These are phyloP conservation scores for Oryzias melastigma DNA, from an alignment of 2,113 vertebrate species.

Conservation along the genomic window DNA sequence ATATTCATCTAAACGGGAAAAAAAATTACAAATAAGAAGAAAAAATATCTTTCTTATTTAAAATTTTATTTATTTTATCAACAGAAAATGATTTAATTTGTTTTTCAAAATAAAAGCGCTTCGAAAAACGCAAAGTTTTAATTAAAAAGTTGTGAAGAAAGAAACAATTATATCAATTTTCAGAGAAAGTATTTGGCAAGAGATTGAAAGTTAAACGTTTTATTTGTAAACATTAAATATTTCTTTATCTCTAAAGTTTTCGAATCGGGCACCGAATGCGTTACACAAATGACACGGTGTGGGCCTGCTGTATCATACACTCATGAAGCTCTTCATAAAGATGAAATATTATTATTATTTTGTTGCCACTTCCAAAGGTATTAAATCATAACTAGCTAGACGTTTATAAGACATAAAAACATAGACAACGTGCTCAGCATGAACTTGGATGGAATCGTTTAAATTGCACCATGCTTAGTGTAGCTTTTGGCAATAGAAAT, in stretches of 20 bases:
- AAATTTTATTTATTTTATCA: neutral
- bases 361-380: conserved; percentile 65
- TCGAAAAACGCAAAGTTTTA: too few species aligned
- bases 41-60: neutral
- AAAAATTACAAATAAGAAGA: too few species aligned
- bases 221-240: conserved; percentile 99
- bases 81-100: too few species aligned
- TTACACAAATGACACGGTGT: conserved; percentile 82
- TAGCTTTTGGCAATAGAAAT: conserved; percentile 93
- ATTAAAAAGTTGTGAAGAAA: neutral
- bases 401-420: conserved; percentile 83
- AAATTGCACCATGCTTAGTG: conserved; percentile 95
- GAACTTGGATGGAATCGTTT: conserved; percentile 86
- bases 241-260: conserved; percentile 92
- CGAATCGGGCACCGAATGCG: conserved; percentile 78
- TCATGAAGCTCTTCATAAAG: conserved; percentile 78
- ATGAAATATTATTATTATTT: conserved; percentile 39
- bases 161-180: conserved; percentile 9
- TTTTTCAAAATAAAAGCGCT: too few species aligned
- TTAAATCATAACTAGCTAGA: conserved; percentile 82
- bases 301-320: conserved; percentile 62
- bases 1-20: neutral
- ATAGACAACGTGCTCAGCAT: conserved; percentile 89
- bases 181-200: conserved; percentile 65
- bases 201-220: conserved; percentile 79